Percentiles rank a stretch among this genome's conserved stretches.
phyloP scores from a whole-genome alignment of 2,888 invertebrate genomes.

The Cepaea hortensis region DNA sequence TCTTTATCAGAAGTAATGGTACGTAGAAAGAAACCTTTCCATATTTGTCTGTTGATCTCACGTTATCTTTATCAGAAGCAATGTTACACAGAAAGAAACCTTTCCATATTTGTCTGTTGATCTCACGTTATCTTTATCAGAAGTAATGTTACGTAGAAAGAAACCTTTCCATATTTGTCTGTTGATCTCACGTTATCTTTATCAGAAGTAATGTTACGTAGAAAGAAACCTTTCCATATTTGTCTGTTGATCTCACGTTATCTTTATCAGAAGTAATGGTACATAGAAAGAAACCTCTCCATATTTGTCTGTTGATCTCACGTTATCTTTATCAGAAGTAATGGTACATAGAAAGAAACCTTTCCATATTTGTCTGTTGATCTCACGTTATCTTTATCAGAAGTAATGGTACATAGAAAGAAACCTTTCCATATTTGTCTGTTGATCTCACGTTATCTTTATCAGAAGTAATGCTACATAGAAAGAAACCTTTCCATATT shows the following conservation, averaged over 20 bases:
- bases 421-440: neutral
- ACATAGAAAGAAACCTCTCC: neutral
- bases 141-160: neutral
- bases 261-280: neutral
- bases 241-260: neutral
- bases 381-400: neutral
- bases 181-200: neutral
- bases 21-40: neutral
- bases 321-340: neutral
- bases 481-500: neutral
- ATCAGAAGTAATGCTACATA: neutral
- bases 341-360: neutral
- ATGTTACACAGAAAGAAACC: neutral
- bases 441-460: neutral
- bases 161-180: neutral
- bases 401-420: neutral
- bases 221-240: neutral
- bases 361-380: neutral
- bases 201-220: neutral
- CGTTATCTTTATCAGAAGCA: neutral
- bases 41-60: neutral
- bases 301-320: neutral
- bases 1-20: neutral
- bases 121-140: neutral
- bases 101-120: neutral